A percentile compares a stretch with the other conserved stretches of the same genome.
Conservation (phyloP, 1,140 invertebrate species). For the Drosophila ohnishii region DNA sequence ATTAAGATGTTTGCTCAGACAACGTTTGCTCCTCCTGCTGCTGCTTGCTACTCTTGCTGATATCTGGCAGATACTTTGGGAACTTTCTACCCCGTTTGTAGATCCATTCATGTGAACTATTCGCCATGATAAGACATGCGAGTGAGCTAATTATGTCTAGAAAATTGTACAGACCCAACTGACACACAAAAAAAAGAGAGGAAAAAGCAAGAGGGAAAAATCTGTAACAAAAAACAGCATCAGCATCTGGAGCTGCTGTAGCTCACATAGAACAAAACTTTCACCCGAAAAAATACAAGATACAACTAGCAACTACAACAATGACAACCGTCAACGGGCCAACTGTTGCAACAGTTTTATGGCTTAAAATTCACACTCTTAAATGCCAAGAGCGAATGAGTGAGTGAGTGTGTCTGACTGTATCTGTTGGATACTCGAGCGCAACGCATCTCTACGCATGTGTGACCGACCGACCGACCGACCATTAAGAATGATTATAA, state of each 20-base stretch:
- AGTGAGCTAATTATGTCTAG: slow-evolving; percentile 69
- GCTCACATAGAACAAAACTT: slow-evolving; percentile 71
- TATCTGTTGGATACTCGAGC: slow-evolving; percentile 59
- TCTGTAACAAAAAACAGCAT: slow-evolving; percentile 63
- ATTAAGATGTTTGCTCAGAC: slow-evolving; percentile 69
- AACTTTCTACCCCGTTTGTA: slow-evolving; percentile 61
- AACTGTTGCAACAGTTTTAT: slow-evolving; percentile 73
- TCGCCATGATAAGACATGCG: slow-evolving; percentile 70
- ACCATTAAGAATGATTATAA: slow-evolving; percentile 61
- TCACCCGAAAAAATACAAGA: slow-evolving; percentile 64
- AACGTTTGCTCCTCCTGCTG: slow-evolving; percentile 17
- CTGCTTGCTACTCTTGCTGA: slow-evolving; percentile 26
- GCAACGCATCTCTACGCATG: slow-evolving; percentile 68
- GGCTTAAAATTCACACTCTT: slow-evolving; percentile 76
- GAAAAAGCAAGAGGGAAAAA: slow-evolving; percentile 44
- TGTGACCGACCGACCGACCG: slow-evolving; percentile 36
- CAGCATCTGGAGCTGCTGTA: slow-evolving; percentile 4
- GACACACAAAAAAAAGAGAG: slow-evolving; percentile 47
- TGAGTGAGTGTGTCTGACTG: slow-evolving; percentile 21
- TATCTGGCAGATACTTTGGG: slow-evolving; percentile 43
- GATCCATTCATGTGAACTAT: slow-evolving; percentile 60
- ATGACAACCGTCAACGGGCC: slow-evolving; percentile 43
- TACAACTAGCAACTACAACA: slow-evolving; percentile 37
- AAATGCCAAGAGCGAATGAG: slow-evolving; percentile 46
- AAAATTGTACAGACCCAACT: slow-evolving; percentile 54